phyloP scores from a whole-genome alignment of 2,797 vertebrate species.

The Sitta carolinensis region DNA sequence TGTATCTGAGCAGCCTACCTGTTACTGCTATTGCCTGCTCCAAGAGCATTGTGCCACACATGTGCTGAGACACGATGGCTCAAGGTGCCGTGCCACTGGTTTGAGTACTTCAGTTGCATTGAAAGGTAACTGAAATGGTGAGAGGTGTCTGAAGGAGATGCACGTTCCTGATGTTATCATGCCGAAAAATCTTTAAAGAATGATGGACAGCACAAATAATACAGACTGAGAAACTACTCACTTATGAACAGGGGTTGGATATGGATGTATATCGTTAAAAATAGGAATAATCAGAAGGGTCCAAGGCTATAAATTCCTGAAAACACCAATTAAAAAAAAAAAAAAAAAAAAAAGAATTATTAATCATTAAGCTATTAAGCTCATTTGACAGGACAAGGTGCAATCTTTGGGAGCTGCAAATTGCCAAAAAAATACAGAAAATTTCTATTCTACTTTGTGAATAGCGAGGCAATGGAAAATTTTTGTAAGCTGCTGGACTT shows the following conservation, averaged over 20 bases:
- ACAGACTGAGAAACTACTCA: background rate
- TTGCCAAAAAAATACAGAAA: background rate
- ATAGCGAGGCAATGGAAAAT: background rate
- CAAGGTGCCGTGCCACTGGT: accelerated
- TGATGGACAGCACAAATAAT: background rate
- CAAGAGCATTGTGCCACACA: background rate
- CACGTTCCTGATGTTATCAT: background rate
- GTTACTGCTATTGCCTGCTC: background rate
- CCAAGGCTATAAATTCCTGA: background rate
- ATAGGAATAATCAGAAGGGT: background rate
- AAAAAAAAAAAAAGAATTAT: background rate
- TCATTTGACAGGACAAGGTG: background rate
- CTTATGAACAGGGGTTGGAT: background rate
- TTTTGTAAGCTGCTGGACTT: background rate
- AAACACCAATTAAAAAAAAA: background rate
- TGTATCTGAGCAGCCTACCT: background rate
- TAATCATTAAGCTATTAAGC: background rate
- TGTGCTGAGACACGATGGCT: background rate
- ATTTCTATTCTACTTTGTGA: background rate
- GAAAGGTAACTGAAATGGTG: background rate
- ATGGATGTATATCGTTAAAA: background rate
- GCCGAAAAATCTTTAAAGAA: background rate
- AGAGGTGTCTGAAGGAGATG: background rate
- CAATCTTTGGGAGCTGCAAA: background rate
- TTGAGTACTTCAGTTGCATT: background rate